Conservation (phyloP, 2,797 vertebrate species). For the Erpetoichthys calabaricus region DNA sequence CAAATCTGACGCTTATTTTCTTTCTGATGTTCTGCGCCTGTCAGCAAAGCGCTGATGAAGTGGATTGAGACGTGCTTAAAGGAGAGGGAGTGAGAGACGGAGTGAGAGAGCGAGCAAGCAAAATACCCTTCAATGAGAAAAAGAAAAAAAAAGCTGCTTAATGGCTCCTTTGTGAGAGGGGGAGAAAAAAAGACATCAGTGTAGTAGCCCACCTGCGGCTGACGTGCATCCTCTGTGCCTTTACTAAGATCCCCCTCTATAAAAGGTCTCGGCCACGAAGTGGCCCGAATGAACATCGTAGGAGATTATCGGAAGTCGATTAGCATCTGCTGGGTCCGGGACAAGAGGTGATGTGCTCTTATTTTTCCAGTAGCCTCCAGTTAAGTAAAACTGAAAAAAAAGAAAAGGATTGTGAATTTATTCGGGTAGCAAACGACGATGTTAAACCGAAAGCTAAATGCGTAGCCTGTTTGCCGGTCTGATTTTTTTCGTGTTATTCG, state of each 20-base stretch:
- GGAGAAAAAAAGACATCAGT: slow-evolving; percentile 13
- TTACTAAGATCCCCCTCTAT: slow-evolving; percentile 31
- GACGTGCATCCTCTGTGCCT: slow-evolving; percentile 38
- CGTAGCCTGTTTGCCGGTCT: too few species aligned
- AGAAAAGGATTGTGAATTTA: too few species aligned
- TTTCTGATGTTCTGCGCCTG: slow-evolving; percentile 38
- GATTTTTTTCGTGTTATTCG: too few species aligned
- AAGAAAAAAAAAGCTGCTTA: slow-evolving; percentile 15
- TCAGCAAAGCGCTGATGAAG: slow-evolving; percentile 46
- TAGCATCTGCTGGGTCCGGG: slow-evolving; percentile 9
- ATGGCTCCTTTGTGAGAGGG: slow-evolving; percentile 22
- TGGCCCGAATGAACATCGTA: slow-evolving; percentile 27
- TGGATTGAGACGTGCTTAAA: slow-evolving; percentile 41
- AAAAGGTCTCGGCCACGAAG: slow-evolving; percentile 34
- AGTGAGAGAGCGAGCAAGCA: slow-evolving; percentile 15
- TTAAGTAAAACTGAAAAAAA: too few species aligned
- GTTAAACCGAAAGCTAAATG: too few species aligned
- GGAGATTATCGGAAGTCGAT: slow-evolving; percentile 10
- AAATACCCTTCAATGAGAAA: slow-evolving; percentile 23
- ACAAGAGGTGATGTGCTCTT: not conserved
- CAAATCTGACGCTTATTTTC: slow-evolving; percentile 22
- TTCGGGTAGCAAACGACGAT: too few species aligned
- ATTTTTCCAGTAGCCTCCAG: too few species aligned
- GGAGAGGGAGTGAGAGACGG: slow-evolving; percentile 28
- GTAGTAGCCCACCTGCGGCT: slow-evolving; percentile 4